A percentile compares a stretch with the other conserved stretches of the same genome.
These are phyloP conservation scores for Menidia beryllina DNA, from an alignment of 2,113 vertebrate genomes.

Conservation along the genomic window DNA sequence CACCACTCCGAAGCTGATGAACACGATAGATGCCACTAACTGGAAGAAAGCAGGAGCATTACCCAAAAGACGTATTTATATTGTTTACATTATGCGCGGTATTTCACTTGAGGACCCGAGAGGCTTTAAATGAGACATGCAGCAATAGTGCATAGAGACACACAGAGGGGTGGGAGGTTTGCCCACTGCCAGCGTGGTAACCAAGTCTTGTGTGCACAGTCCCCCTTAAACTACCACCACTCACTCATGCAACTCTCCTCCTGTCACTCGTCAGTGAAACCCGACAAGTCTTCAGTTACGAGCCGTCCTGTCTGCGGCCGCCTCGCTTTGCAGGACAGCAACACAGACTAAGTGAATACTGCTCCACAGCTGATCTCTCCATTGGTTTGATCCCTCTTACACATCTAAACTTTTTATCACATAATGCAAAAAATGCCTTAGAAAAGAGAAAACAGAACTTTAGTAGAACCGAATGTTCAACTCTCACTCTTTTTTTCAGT, in stretches of 20 bases:
- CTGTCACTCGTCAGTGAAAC: constrained; percentile 50
- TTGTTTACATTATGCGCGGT: too few species aligned
- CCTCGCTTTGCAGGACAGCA: constrained; percentile 24
- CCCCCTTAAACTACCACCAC: constrained; percentile 8
- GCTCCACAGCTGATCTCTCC: neutral
- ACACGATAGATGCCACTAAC: constrained; percentile 98
- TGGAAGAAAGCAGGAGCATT: constrained; percentile 59
- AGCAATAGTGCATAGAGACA: neutral
- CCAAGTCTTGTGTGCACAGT: constrained; percentile 23
- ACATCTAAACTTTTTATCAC: too few species aligned
- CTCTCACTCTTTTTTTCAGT: too few species aligned
- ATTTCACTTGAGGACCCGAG: too few species aligned
- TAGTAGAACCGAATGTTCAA: too few species aligned
- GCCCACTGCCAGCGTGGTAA: constrained; percentile 26
- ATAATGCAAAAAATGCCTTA: too few species aligned
- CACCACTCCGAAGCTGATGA: constrained; percentile 98
- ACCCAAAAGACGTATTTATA: too few species aligned
- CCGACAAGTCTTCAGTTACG: constrained; percentile 66
- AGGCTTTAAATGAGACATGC: neutral
- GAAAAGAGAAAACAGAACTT: too few species aligned
- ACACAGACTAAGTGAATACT: neutral
- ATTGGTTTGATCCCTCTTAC: too few species aligned
- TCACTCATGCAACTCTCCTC: constrained; percentile 8
- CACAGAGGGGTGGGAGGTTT: neutral
- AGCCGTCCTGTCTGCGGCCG: constrained; percentile 45